Evolutionary conservation across 2,113 vertebrate species (phyloP), one percentile per base, ranked within the genome.

Genomic region (Formicarius rufipectus): DNA sequence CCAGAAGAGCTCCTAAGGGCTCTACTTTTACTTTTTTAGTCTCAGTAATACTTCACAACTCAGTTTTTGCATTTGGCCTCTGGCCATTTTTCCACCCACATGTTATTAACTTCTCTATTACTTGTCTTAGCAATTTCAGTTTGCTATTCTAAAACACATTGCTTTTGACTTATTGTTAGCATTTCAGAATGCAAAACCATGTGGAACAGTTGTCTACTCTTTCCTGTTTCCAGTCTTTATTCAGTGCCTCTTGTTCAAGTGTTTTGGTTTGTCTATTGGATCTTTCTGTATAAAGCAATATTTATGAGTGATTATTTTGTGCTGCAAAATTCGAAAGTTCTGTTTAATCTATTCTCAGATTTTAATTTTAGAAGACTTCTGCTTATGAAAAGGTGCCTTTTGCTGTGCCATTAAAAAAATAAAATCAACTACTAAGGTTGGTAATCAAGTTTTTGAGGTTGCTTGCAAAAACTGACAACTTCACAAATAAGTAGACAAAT

Each of bases 171-270:
- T 87, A 67, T 39, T 80, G 4, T 55, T 96, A 95, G 50, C 25
- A 81, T 12, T 76, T 56, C 47, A 77, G 24, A 60, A 52, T 13
- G 73, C 3, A 58, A 83, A 86, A 40, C 7, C 11, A 35, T 44
- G 42, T 50, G 19, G 6, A 87, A 52, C 12, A 19, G 14, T 78
- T 42, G 35, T 63, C 23, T 31, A n/a, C 33, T 55, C 8, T 82
- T 63, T n/a, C 93, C 30, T 84, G 19, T 89, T 96, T 96, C 24
- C 35, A 81, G 25, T 25, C 28, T 92, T 93, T 62, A 76, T 58
- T 78, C 52, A 50, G 20, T 58, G 30, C 69, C 16, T 59, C 31
- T 27, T 50, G 4, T 17, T 85, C 35, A 90, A 8, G 8, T 67
- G 42, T 37, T 91, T 90, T 62, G 3, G 18, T 71, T 64, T 60